Percentiles rank a stretch among this genome's conserved stretches.
phyloP scores from a whole-genome alignment of 2,888 invertebrate species.

The Celastrina argiolus region DNA sequence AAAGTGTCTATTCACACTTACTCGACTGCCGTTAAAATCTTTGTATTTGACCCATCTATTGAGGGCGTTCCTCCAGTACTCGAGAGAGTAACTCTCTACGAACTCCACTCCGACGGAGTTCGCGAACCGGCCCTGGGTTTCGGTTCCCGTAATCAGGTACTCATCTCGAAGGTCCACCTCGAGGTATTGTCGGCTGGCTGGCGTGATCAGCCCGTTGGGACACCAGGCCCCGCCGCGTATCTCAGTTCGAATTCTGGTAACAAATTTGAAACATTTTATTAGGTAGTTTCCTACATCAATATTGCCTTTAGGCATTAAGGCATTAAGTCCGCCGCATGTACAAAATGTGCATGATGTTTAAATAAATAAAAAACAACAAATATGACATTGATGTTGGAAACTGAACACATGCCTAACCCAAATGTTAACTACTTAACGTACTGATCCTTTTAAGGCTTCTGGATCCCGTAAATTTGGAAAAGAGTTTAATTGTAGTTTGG shows the following conservation, averaged over 20 bases:
- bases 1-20: too few species aligned
- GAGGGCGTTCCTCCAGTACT: constrained; percentile 85
- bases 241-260: constrained; percentile 87
- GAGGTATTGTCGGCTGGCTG: constrained; percentile 87
- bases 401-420: too few species aligned
- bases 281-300: too few species aligned
- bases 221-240: constrained; percentile 96
- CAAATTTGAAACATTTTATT: constrained; percentile 23
- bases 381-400: too few species aligned
- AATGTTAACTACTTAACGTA: too few species aligned
- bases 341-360: too few species aligned
- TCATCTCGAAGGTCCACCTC: constrained; percentile 87
- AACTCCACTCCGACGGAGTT: constrained; percentile 94
- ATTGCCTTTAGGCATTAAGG: too few species aligned
- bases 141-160: constrained; percentile 89
- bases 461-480: too few species aligned
- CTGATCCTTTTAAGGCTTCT: too few species aligned
- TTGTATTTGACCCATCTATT: constrained; percentile 88
- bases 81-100: constrained; percentile 88
- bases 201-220: constrained; percentile 87
- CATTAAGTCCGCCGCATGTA: too few species aligned
- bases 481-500: too few species aligned
- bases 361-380: too few species aligned
- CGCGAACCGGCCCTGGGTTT: constrained; percentile 94
- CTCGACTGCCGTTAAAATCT: constrained; percentile 86